Base-by-base conservation (phyloP, 2,113 vertebrate species). In the Proteles cristata region DNA sequence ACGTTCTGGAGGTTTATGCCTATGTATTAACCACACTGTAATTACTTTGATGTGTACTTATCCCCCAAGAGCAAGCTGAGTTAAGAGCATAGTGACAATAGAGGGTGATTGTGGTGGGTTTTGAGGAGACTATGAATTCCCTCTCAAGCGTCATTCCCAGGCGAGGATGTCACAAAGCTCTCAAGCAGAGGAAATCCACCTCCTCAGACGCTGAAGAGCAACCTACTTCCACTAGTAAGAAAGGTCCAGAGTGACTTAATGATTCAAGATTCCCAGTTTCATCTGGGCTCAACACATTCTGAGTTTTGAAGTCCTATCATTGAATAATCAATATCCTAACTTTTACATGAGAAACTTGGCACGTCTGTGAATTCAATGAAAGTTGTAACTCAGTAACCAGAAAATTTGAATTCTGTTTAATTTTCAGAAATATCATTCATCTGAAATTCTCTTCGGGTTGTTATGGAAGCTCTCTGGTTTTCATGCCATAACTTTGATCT, bases 391-490 rank as follows among this genome's bases (percentile, higher is more conserved):
- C 45, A 89, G 68, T 50, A 63, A 55, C 19, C 4, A 55, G 12
- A 96, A 97, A 94, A 82, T 39, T 45, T 93, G 92, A 86, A 33
- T 68, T 65, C 80, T 74, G 23, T 95, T 79, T 82, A 66, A 61
- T 96, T 81, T 91, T 84, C 77, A 95, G 45, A 9, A 73, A 31
- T 48, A 61, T 68, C 23, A n/a, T 77, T 92, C n/a, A 93, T 23
- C 58, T 61, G 58, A 61, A 21, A 61, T 23, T 65, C 15, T 55
- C 92, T 88, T 31, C 85, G 61, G 90, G 61, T 50, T 58, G 4
- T 71, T 39, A 92, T 17, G 12, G 53, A 77, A n/a, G 25, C 26
- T 66, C 87, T 93, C 21, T 88, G 84, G 58, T 80, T 86, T 39
- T 88, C 50, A 61, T 31, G 65, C 26, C 7, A 5, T 50, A 66